These are phyloP conservation scores for Forbesichthys papilliferus DNA, from an alignment of 2,113 vertebrate species.

Conservation along the genomic window DNA sequence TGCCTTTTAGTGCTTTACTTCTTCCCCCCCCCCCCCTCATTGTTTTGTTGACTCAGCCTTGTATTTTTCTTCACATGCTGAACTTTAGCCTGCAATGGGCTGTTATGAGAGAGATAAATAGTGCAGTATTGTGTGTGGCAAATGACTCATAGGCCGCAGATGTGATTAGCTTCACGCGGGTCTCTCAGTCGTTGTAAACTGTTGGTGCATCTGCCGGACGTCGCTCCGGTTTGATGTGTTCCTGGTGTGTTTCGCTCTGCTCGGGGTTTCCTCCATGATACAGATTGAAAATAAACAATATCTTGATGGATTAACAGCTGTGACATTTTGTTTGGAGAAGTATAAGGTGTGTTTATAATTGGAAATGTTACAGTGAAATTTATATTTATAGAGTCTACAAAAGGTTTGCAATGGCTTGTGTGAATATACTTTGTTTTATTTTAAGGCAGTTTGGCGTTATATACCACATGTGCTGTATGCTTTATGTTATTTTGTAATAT, in stretches of 20 bases:
- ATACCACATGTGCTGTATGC: too few species aligned
- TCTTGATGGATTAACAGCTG: not conserved
- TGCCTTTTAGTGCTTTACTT: not conserved
- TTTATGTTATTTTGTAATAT: too few species aligned
- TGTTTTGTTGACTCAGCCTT: slow-evolving; percentile 6
- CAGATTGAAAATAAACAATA: not conserved
- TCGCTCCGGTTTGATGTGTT: not conserved
- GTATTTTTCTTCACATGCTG: not conserved
- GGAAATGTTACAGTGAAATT: not conserved
- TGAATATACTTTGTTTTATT: not conserved
- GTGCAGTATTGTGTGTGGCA: not conserved
- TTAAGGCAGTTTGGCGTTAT: too few species aligned
- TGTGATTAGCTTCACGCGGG: not conserved
- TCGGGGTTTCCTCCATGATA: not conserved
- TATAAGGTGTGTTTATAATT: not conserved
- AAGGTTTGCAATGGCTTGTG: not conserved
- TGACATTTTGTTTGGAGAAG: not conserved
- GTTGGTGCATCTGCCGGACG: not conserved
- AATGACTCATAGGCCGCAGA: slow-evolving; percentile 7
- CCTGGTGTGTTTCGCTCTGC: not conserved
- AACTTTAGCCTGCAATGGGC: not conserved
- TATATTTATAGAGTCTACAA: not conserved
- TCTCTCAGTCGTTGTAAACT: not conserved
- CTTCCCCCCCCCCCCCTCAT: not conserved
- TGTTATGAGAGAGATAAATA: slow-evolving; percentile 6